Evolutionary conservation across 2,113 vertebrate genomes (phyloP), one percentile per base, ranked within the genome.

Genomic region (Megaleporinus macrocephalus): DNA sequence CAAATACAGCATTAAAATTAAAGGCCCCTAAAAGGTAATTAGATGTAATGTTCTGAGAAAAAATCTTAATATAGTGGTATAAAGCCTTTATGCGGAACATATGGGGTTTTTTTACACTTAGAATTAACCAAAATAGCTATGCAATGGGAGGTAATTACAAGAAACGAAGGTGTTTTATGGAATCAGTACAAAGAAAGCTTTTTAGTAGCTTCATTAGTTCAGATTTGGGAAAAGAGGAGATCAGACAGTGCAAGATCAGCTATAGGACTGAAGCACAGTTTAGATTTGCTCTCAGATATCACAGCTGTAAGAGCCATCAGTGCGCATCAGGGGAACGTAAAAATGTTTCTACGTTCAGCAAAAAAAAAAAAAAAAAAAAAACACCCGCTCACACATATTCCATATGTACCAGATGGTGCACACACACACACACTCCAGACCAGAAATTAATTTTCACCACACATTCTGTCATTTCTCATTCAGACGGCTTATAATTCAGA

Each of bases 271-370:
- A 61, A 73, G 70, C 15, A 3, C 30, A 83, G 79, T 75, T 79
- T 30, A 73, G 26, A 55, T 76, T 51, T 75, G 83, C 51, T 83
- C 90, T 93, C 92, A 88, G 81, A 87, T 91, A 92, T 85, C 93
- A 93, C 92, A 92, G 91, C 91, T 95, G 93, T 90, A 87, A 89
- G 86, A 88, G 77, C 76, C 83, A 94, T 95, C 90, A 91, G 59
- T 79, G 83, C 85, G 80, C 79, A 36, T 91, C 92, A 88, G 72
- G 89, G 91, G 90, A 89, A 63, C 78, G n/a, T 81, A 90, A 85
- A 90, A 91, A 89, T 86, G 84, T 89, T 90, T 90, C 80, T 87
- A 84, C 82, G 89, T 91, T 87, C 71, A 83, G 86, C 75, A 83
- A 88, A 0, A 27, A 83, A 88, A 0, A 27, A 91, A 88, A 81